phyloP scores from a whole-genome alignment of 1,140 invertebrate species.

The Acromyrmex heyeri region DNA sequence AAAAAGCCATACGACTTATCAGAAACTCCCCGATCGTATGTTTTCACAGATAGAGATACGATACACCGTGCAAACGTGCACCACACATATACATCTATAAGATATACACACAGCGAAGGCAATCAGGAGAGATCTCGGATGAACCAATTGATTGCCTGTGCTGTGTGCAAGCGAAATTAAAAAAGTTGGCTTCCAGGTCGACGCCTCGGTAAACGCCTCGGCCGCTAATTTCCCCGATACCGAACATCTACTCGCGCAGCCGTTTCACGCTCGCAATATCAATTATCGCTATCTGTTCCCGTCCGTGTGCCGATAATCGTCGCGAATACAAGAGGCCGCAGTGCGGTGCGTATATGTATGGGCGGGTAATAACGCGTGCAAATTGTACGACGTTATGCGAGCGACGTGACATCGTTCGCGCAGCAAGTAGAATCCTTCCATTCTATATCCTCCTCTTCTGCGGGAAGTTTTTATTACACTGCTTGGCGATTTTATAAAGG shows the following conservation, averaged over 20 bases:
- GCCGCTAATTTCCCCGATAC: conserved; percentile 40
- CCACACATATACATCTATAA: background rate
- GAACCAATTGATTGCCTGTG: conserved; percentile 43
- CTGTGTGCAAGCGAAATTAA: conserved; percentile 49
- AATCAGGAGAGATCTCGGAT: conserved; percentile 50
- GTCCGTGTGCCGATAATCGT: conserved; percentile 21
- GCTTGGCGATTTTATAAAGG: conserved; percentile 38
- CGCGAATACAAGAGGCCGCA: conserved; percentile 2
- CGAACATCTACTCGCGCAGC: conserved; percentile 11
- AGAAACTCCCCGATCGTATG: conserved; percentile 12
- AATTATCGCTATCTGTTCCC: conserved; percentile 45
- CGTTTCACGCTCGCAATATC: conserved; percentile 46
- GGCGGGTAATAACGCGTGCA: conserved; percentile 17
- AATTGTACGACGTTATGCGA: conserved; percentile 36
- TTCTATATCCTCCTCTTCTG: background rate
- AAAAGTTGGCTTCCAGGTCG: conserved; percentile 56
- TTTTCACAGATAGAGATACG: conserved; percentile 35
- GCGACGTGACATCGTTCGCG: conserved; percentile 34
- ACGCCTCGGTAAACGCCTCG: conserved; percentile 52
- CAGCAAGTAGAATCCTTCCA: background rate
- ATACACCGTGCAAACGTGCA: conserved; percentile 15
- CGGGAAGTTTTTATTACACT: conserved; percentile 16
- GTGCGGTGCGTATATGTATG: background rate
- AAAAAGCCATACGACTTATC: conserved; percentile 37
- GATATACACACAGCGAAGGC: background rate